Conservation (phyloP, 2,113 vertebrate genomes). For the Struthidea cinerea region DNA sequence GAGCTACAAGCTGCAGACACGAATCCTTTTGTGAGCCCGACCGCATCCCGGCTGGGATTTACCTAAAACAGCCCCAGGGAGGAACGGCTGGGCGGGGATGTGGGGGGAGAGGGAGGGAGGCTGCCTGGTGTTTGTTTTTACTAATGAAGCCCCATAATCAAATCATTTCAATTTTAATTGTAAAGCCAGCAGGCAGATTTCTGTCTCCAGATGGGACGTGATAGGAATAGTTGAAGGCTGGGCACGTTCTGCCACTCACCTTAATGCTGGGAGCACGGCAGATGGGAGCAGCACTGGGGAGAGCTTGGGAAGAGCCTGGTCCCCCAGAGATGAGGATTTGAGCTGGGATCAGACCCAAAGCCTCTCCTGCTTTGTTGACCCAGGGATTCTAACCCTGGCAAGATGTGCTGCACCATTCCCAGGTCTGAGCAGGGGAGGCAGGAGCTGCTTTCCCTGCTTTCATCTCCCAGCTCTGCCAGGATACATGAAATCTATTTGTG, state of each 20-base stretch:
- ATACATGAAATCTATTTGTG: neutral
- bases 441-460: neutral
- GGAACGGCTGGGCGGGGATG: neutral
- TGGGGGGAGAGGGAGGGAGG: neutral
- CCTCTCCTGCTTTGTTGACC: neutral
- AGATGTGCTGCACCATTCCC: neutral
- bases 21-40: neutral
- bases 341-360: neutral
- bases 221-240: constrained; percentile 31
- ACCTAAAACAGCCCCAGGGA: neutral
- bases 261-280: neutral
- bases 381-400: neutral
- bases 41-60: neutral
- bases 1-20: neutral
- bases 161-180: constrained; percentile 59
- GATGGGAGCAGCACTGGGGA: neutral
- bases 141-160: constrained; percentile 57
- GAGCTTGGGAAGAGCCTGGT: neutral
- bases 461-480: neutral
- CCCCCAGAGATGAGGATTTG: neutral
- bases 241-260: constrained; percentile 7
- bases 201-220: constrained; percentile 61
- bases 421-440: neutral
- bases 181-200: constrained; percentile 62
- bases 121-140: constrained; percentile 49